Base-by-base conservation (phyloP, 2,113 vertebrate species). In the Salvator merianae region DNA sequence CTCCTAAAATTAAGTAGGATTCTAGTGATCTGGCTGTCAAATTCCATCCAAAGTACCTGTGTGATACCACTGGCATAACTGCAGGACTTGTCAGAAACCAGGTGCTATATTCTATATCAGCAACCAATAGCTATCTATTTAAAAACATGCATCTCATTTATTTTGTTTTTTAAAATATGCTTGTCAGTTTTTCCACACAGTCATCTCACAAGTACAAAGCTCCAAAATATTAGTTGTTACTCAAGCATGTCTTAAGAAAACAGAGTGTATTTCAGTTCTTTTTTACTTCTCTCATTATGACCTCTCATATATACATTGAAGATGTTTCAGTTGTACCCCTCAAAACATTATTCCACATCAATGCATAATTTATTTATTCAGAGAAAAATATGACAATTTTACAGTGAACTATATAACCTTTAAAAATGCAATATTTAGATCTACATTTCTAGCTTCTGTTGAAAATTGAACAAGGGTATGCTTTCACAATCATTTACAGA, bases 1-100 rank as follows among this genome's bases (percentile, higher is more conserved):
- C 87, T 93, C 91, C 91, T 91, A 91, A 93, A 94, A 94, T 91
- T 90, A 86, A 91, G 92, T 88, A 92, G 86, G 90, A 90, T 93
- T 93, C 88, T 94, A 86, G 91, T 89, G 92, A 94, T 89, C 89
- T 90, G 91, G 87, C 90, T 93, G 84, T 93, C 85, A 79, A 43
- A 90, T 30, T 65, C 50, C 81, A 90, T 89, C 87, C 84, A 85
- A 92, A 90, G 65, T 84, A 87, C 86, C 89, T 86, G 88, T 80
- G 4, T 65, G 69, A 28, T 59, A 53, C 38, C 28, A 0, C 28
- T 90, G 87, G 77, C 36, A 65, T 78, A 86, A 66, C 30, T 90
- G 84, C 88, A 90, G 91, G 77, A 84, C 79, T 89, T 87, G 72
- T 85, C 88, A 91, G 79, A 80, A 72, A 77, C 47, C 78, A 93